Percentiles rank a stretch among this genome's conserved stretches.
These are phyloP conservation scores for Berghia stephanieae DNA, from an alignment of 1,140 invertebrate species.

Conservation along the genomic window DNA sequence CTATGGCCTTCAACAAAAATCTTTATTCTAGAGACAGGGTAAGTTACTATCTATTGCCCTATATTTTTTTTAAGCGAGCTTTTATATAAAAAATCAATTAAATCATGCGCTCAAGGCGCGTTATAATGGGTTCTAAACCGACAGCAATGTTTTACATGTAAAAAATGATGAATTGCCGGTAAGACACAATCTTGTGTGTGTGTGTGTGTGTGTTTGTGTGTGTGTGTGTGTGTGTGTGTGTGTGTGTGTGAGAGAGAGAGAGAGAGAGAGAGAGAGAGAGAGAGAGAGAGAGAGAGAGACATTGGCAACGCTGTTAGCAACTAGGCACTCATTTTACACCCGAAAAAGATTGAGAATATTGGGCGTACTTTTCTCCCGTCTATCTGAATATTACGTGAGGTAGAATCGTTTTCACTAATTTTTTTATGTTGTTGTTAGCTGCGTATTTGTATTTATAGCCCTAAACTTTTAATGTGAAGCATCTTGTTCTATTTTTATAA, in stretches of 20 bases:
- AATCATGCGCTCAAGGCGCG: too few species aligned
- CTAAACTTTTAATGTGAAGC: not conserved
- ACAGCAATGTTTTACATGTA: not conserved
- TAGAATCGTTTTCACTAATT: too few species aligned
- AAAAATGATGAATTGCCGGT: not conserved
- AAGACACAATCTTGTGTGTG: not conserved
- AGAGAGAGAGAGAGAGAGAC: too few species aligned
- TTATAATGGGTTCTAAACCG: not conserved
- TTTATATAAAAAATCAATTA: not conserved
- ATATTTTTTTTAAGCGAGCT: not conserved
- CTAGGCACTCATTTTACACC: not conserved
- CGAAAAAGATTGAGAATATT: not conserved
- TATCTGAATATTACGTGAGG: too few species aligned
- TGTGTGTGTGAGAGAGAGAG: slow-evolving; percentile 15
- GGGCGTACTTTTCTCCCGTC: not conserved
- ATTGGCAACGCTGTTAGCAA: too few species aligned
- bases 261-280: not conserved
- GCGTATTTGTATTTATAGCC: not conserved
- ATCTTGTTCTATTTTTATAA: not conserved
- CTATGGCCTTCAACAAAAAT: slow-evolving; percentile 51
- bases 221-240: slow-evolving; percentile 18
- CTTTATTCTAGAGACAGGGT: slow-evolving; percentile 51
- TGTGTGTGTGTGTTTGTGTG: slow-evolving; percentile 16
- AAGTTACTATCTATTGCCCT: too few species aligned
- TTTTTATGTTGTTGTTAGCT: too few species aligned